phyloP scores from a whole-genome alignment of 2,113 vertebrate genomes.

The Panurus biarmicus region DNA sequence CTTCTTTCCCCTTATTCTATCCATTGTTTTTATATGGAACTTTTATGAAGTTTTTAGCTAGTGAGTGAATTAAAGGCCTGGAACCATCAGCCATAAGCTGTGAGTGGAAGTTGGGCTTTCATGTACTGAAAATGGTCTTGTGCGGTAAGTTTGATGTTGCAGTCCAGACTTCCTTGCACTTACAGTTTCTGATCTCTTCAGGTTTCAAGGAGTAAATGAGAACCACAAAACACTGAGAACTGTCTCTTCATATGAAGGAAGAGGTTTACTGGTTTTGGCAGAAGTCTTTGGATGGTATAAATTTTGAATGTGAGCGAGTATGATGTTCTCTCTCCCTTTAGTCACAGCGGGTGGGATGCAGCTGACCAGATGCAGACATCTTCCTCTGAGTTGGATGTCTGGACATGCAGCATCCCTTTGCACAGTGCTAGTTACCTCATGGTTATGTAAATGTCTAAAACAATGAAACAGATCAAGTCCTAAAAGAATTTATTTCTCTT shows the following conservation, averaged over 20 bases:
- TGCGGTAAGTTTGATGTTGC: fast-evolving
- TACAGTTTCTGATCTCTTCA: background rate
- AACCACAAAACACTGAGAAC: background rate
- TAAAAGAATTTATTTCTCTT: background rate
- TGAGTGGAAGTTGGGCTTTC: background rate
- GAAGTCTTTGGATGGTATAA: background rate
- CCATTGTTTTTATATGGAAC: background rate
- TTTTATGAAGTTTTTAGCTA: background rate
- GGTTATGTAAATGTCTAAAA: background rate
- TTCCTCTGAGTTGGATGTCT: background rate
- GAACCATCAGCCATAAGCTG: background rate
- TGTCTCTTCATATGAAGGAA: background rate
- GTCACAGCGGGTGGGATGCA: background rate
- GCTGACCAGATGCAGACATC: background rate
- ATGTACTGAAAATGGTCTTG: fast-evolving
- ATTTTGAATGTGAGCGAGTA: background rate
- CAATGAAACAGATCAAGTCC: background rate
- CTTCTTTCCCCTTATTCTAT: background rate
- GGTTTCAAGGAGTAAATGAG: background rate
- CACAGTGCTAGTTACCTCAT: background rate
- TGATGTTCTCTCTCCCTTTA: background rate
- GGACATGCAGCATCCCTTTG: background rate
- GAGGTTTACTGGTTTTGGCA: background rate
- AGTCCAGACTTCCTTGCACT: background rate
- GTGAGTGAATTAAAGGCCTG: background rate